Evolutionary conservation across 92 coral and sea anemone species (phyloP).

Genomic region (Palythoa grandis): DNA sequence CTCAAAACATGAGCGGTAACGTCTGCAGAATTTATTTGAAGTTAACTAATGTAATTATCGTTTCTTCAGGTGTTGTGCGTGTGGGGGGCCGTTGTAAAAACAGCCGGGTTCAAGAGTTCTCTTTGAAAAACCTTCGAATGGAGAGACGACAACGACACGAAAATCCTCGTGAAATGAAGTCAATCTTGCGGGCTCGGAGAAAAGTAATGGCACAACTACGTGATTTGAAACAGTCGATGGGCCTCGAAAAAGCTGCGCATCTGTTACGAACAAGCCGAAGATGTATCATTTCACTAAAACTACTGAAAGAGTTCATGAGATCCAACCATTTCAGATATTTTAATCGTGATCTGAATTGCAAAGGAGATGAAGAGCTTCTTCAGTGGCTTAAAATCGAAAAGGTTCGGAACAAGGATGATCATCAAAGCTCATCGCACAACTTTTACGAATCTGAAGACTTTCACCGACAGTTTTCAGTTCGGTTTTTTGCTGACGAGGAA

Average conservation of each 20-base stretch:
- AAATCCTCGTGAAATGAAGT: neutral
- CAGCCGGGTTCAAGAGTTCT: constrained; percentile 45
- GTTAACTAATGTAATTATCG: neutral
- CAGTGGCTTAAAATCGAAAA: constrained; percentile 53
- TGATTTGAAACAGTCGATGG: neutral
- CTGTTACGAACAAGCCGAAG: constrained; percentile 38
- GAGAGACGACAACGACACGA: constrained; percentile 32
- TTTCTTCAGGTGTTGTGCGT: constrained; percentile 70
- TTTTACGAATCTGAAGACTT: constrained; percentile 22
- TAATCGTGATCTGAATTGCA: neutral
- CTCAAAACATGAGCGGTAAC: too few relatives aligned
- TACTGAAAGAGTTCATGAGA: constrained; percentile 21
- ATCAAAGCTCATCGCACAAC: neutral
- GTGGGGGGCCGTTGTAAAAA: constrained; percentile 92
- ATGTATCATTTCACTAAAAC: constrained; percentile 51
- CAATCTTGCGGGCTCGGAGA: neutral
- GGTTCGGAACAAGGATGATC: neutral
- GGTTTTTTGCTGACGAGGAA: constrained; percentile 20
- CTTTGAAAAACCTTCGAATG: constrained; percentile 53
- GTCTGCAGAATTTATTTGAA: too few relatives aligned
- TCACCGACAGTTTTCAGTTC: constrained; percentile 26
- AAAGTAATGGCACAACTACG: constrained; percentile 6
- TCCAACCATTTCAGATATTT: constrained; percentile 3
- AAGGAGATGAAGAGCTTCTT: constrained; percentile 40
- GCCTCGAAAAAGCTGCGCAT: constrained; percentile 37